Evolutionary conservation across 2,797 vertebrate species (phyloP).

Genomic region (Leuciscus waleckii): DNA sequence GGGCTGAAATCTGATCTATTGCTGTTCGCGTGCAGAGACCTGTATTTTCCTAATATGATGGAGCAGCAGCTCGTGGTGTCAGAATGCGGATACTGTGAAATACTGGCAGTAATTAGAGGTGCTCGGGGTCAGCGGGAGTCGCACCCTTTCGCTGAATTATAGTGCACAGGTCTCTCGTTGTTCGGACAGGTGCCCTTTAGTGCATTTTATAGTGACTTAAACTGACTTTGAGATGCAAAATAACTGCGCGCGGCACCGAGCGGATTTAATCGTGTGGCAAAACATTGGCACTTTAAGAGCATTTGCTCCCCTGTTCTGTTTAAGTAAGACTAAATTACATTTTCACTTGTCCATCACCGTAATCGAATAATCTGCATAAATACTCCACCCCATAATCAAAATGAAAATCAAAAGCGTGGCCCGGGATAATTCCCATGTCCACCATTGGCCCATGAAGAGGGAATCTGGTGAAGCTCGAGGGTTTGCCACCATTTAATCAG

Average conservation of each 20-base stretch:
- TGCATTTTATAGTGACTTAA: slow-evolving; percentile 45
- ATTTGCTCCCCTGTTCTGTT: slow-evolving; percentile 67
- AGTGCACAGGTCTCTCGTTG: slow-evolving; percentile 65
- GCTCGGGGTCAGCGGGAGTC: slow-evolving; percentile 74
- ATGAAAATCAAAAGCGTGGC: slow-evolving; percentile 70
- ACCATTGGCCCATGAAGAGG: slow-evolving; percentile 28
- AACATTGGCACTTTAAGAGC: slow-evolving; percentile 77
- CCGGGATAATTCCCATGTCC: slow-evolving; percentile 62
- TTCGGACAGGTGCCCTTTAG: slow-evolving; percentile 47
- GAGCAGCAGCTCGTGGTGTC: slow-evolving; percentile 74
- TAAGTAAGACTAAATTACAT: slow-evolving; percentile 70
- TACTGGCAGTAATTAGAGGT: slow-evolving; percentile 81
- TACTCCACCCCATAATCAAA: slow-evolving; percentile 70
- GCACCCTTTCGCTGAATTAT: slow-evolving; percentile 76
- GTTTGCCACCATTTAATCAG: slow-evolving; percentile 72
- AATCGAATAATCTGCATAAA: slow-evolving; percentile 77
- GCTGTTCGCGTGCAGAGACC: slow-evolving; percentile 28
- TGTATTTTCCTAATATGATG: slow-evolving; percentile 60
- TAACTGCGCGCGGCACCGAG: slow-evolving; percentile 13
- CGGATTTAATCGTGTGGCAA: slow-evolving; percentile 74
- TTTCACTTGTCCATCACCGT: slow-evolving; percentile 76
- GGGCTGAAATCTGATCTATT: slow-evolving; percentile 1
- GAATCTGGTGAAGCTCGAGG: slow-evolving; percentile 40
- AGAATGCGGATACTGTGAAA: slow-evolving; percentile 77
- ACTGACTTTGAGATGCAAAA: slow-evolving; percentile 5